These are phyloP conservation scores for Bombus huntii DNA, from an alignment of 1,140 invertebrate genomes.

Conservation along the genomic window DNA sequence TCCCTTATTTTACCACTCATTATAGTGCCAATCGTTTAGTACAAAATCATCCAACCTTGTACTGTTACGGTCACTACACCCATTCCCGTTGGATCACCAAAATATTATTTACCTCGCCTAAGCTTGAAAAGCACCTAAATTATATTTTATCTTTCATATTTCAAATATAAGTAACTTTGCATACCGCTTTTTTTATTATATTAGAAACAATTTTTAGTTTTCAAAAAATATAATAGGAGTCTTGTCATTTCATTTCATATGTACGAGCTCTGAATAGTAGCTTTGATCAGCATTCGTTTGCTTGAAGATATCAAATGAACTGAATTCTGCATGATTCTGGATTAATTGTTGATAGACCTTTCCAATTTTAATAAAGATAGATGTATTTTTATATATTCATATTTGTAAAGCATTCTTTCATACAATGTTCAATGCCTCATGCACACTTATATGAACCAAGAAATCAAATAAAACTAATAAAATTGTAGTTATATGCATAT, in stretches of 20 bases:
- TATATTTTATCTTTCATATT: constrained; percentile 31
- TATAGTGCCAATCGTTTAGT: constrained; percentile 71
- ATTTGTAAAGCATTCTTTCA: constrained; percentile 39
- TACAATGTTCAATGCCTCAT: constrained; percentile 26
- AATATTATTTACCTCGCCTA: constrained; percentile 63
- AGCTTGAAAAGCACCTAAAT: constrained; percentile 57
- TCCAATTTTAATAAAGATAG: constrained; percentile 60
- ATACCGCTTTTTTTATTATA: constrained; percentile 36
- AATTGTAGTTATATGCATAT: constrained; percentile 43
- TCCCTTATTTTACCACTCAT: constrained; percentile 53
- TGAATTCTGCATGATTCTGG: constrained; percentile 45
- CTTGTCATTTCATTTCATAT: constrained; percentile 34
- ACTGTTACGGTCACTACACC: constrained; percentile 63
- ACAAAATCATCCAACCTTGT: constrained; percentile 57
- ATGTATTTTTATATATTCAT: constrained; percentile 37
- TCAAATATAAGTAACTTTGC: constrained; percentile 36
- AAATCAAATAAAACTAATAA: constrained; percentile 62
- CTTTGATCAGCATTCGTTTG: constrained; percentile 46
- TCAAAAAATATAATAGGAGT: constrained; percentile 36
- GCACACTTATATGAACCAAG: constrained; percentile 28
- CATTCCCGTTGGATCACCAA: constrained; percentile 67
- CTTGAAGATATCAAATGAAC: constrained; percentile 58
- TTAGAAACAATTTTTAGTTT: constrained; percentile 45
- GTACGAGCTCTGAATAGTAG: constrained; percentile 55
- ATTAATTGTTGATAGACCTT: constrained; percentile 65